Evolutionary conservation across 2,888 invertebrate genomes (phyloP), one percentile per base, ranked within the genome.

Genomic region (Orthosia gothica): DNA sequence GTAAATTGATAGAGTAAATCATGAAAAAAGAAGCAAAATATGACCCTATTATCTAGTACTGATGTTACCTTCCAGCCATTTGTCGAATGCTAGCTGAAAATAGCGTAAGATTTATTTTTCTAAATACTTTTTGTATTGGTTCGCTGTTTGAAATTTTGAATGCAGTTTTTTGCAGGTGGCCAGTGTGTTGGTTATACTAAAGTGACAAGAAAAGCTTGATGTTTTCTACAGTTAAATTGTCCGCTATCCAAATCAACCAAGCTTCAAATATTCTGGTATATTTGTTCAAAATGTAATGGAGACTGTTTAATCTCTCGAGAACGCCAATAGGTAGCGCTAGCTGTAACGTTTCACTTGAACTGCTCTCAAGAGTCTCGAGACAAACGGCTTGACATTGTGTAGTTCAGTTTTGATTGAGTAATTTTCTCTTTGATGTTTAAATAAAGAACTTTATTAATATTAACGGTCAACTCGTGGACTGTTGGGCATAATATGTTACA

Each of bases 281-380:
- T 50, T 15, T 57, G 40, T 61, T 20, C n/a, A 45, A 67, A 70
- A 79, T 79, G 80, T 62, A 49, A 58, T 69, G 26, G 49, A 70
- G 67, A 66, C 26, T 23, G 49, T 26, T 73, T 76, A 83, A 88
- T 84, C 83, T 81, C 67, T 76, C 68, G 68, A 80, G 76, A 79
- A 81, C 71, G 79, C 70, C 79, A 84, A 84, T 78, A 84, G 84
- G 84, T 83, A 73, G 73, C 66, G 74, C 74, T 84, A 52, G 73
- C 49, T 55, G 73, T 80, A 52, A 63, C 74, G 58, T 65, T 74
- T 26, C 23, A 71, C 40, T 74, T 63, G 49, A 79, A 76, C 68
- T 54, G 61, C 57, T 65, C 57, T 67, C 47, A 23, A 63, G 40
- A 58, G 59, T 64, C 59, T 45, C 58, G 63, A 79, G 58, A 79